A percentile compares a stretch with the other conserved stretches of the same genome.
phyloP scores from a whole-genome alignment of 2,888 invertebrate genomes.

The Drosophila infuscata region DNA sequence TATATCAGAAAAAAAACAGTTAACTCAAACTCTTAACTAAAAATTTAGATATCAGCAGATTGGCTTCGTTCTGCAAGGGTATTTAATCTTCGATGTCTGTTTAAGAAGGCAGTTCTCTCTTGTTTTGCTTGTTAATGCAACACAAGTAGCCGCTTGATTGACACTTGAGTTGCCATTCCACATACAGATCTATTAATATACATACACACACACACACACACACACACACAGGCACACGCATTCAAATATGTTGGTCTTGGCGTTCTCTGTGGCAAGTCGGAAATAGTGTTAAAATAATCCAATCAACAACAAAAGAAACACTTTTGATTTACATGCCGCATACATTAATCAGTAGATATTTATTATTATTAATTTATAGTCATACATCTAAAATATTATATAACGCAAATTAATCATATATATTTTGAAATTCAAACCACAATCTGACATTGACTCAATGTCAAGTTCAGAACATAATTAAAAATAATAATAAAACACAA shows the following conservation, averaged over 20 bases:
- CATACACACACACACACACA: background rate
- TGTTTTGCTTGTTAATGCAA: conserved; percentile 56
- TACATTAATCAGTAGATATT: background rate
- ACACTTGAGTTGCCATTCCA: conserved; percentile 64
- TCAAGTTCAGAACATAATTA: background rate
- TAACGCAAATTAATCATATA: background rate
- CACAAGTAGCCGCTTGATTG: conserved; percentile 68
- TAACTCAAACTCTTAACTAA: too few species aligned
- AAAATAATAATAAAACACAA: background rate
- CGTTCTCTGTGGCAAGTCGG: conserved; percentile 10
- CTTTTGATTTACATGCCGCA: background rate
- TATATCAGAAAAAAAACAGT: background rate
- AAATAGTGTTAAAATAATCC: background rate
- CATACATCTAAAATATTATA: background rate
- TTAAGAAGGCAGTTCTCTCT: background rate
- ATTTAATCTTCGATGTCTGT: background rate
- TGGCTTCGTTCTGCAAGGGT: background rate
- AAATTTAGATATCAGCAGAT: background rate
- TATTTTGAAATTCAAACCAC: background rate
- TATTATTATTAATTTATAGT: too few species aligned
- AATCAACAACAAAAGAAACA: background rate
- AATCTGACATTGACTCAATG: background rate
- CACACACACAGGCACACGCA: background rate
- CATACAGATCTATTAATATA: conserved; percentile 14
- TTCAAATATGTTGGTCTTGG: background rate